A percentile compares a stretch with the other conserved stretches of the same genome.
phyloP scores from a whole-genome alignment of 2,797 vertebrate species.

The Falco berigora region DNA sequence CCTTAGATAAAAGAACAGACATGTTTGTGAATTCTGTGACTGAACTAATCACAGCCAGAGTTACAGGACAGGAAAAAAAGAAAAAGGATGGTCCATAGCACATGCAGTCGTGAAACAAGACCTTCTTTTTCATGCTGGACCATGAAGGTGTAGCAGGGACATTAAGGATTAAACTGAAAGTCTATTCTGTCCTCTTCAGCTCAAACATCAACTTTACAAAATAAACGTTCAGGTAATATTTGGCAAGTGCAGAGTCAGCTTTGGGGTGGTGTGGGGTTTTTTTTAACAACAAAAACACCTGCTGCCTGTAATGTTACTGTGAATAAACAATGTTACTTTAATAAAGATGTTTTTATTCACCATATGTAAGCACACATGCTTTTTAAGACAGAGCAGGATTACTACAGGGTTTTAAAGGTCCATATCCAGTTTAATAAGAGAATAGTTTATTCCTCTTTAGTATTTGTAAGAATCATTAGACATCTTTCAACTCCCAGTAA shows the following conservation, averaged over 20 bases:
- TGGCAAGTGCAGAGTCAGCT: neutral
- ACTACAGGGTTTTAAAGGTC: slow-evolving; percentile 18
- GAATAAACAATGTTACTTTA: neutral
- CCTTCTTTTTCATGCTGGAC: neutral
- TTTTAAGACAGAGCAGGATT: slow-evolving; percentile 6
- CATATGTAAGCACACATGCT: slow-evolving; percentile 21
- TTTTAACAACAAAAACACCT: neutral
- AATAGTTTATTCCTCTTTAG: slow-evolving; percentile 30
- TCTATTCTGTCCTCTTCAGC: neutral
- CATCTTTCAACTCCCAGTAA: slow-evolving; percentile 48
- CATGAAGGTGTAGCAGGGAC: neutral
- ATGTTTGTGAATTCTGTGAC: neutral
- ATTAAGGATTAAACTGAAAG: neutral
- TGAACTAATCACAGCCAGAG: neutral
- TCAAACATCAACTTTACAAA: neutral
- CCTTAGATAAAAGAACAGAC: neutral
- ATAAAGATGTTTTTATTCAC: neutral
- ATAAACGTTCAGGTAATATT: no score
- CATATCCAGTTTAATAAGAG: slow-evolving; percentile 11
- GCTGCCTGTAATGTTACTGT: neutral
- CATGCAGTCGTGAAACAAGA: neutral
- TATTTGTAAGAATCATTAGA: slow-evolving; percentile 39
- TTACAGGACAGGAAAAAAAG: neutral
- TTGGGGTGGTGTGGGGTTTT: neutral
- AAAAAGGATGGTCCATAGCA: neutral